Base-by-base conservation (phyloP, 1,140 invertebrate species). In the Nylanderia fulva region DNA sequence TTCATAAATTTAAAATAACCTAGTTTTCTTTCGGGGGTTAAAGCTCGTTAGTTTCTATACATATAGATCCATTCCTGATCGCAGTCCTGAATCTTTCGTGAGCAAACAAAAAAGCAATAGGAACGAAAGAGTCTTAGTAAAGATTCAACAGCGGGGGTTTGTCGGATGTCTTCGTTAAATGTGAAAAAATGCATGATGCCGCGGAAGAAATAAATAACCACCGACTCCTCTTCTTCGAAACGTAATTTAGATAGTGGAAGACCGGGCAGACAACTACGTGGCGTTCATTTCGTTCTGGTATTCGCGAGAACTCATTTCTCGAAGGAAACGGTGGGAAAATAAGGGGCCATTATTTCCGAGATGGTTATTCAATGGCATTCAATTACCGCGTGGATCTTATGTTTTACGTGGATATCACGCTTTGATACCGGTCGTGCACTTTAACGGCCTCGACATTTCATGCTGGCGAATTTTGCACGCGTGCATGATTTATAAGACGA, bases 141-240 rank as follows among this genome's bases (percentile, higher is more conserved):
- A 76, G 71, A 84, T 84, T 84, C 58, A 84, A 76, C 71, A 29
- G 27, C 48, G 27, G 58, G 58, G 11, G 29, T 84, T 90, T 90
- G 88, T 82, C 77, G 66, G 66, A 82, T 88, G 90, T 80, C 66
- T 90, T 91, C 87, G 87, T 91, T 89, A 91, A 91, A 91, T 92
- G 89, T 91, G 87, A 92, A 48, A 48, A 48, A 92, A 92, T 92
- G 92, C 91, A 92, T 92, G 88, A 91, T 89, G 90, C 89, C 91
- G 87, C 91, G 91, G 90, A 86, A 92, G 91, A 92, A 93, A 93
- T 93, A 92, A 93, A 92, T 92, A 92, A 92, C 90, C 75, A 85
- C 83, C 27, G 39, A 29, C 15, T 80, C 58, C 74, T 85, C 74
- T 58, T 27, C 48, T 61, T 69, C 36, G 91, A 93, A 93, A 93